These are phyloP conservation scores for Ivindomyrus marchei DNA, from an alignment of 2,113 vertebrate species.

Conservation along the genomic window DNA sequence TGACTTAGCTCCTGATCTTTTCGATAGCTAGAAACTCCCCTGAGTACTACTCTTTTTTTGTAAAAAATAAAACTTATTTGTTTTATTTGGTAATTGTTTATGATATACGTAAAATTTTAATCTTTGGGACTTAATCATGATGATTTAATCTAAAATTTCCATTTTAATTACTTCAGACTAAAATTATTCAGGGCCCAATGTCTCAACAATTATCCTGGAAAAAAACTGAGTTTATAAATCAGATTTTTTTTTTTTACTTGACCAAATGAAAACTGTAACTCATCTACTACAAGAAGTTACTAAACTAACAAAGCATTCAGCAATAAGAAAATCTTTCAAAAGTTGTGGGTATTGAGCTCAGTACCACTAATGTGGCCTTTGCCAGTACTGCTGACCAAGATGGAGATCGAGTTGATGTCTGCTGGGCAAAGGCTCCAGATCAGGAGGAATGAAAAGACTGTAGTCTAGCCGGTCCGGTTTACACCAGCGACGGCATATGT, in stretches of 20 bases:
- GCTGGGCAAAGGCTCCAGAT: background rate
- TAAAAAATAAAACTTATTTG: background rate
- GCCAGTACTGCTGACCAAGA: background rate
- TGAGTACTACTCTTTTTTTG: background rate
- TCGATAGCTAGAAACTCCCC: no score
- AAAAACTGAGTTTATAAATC: background rate
- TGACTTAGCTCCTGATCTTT: no score
- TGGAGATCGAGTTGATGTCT: background rate
- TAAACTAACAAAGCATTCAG: background rate
- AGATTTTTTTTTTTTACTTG: background rate
- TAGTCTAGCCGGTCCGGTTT: constrained; percentile 18
- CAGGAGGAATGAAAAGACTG: background rate
- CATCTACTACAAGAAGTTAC: background rate
- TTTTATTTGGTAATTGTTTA: background rate
- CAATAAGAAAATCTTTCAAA: background rate
- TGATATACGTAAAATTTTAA: background rate
- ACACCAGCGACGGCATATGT: constrained; percentile 33
- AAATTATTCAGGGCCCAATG: background rate
- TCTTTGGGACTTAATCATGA: background rate
- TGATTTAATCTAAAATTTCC: background rate
- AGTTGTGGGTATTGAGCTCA: background rate
- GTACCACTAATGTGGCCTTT: background rate
- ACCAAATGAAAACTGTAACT: background rate
- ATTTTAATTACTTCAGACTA: background rate
- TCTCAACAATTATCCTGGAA: background rate